Evolutionary conservation across 2,888 invertebrate species (phyloP).

Genomic region (Hypomecis atomaria): DNA sequence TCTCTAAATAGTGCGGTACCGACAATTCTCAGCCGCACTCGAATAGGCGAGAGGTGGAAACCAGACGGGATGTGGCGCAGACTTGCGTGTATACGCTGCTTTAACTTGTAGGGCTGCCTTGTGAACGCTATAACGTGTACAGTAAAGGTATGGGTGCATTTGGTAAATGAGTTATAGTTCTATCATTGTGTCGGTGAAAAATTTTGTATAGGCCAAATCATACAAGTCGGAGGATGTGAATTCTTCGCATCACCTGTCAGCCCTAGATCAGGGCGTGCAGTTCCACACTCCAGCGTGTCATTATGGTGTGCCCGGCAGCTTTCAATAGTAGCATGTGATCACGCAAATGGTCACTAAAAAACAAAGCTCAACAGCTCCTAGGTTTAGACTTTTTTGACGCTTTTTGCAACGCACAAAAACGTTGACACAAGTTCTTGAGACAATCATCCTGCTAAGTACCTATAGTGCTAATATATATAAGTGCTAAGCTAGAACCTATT

Average conservation of each 20-base stretch:
- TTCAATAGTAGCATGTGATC: constrained; percentile 56
- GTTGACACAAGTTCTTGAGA: background rate
- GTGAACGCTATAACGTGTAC: background rate
- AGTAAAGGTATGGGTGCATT: no score
- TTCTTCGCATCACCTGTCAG: constrained; percentile 35
- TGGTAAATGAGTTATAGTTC: no score
- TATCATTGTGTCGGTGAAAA: no score
- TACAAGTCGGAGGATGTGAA: no score
- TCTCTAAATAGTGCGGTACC: constrained; percentile 51
- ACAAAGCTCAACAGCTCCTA: constrained; percentile 30
- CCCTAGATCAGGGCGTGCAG: constrained; percentile 47
- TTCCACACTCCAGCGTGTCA: constrained; percentile 54
- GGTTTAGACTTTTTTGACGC: constrained; percentile 11
- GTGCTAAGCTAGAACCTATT: no score
- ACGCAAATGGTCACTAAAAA: constrained; percentile 51
- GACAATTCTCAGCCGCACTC: constrained; percentile 54
- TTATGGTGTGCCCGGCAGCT: constrained; percentile 55
- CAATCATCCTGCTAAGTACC: background rate
- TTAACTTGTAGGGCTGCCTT: constrained; percentile 40
- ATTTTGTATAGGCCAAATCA: no score
- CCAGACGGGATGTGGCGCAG: constrained; percentile 54
- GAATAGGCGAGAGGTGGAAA: constrained; percentile 59
- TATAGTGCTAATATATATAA: no score
- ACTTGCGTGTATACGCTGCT: constrained; percentile 46
- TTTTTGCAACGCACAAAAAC: constrained; percentile 9